Conservation (phyloP, 2,888 invertebrate species). For the Eupithecia subfuscata region DNA sequence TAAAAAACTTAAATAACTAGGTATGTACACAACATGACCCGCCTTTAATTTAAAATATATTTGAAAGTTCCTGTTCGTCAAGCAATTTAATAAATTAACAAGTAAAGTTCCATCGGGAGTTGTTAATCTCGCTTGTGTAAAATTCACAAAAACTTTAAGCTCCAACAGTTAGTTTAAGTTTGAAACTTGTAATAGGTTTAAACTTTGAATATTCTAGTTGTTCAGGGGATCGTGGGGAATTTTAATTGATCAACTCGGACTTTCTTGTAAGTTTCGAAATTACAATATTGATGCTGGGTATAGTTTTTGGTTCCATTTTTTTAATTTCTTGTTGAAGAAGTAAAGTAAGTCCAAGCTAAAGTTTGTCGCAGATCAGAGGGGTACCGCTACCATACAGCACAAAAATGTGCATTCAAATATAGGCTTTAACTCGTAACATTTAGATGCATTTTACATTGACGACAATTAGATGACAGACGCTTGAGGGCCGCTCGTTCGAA, state of each 20-base stretch:
- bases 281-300: not conserved
- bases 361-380: too few species aligned
- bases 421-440: too few species aligned
- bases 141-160: conserved; percentile 79
- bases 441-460: too few species aligned
- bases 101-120: conserved; percentile 62
- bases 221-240: conserved; percentile 33
- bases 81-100: conserved; percentile 69
- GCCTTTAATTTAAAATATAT: too few species aligned
- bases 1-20: too few species aligned
- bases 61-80: conserved; percentile 28
- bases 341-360: not conserved
- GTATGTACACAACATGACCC: too few species aligned
- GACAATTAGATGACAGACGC: too few species aligned
- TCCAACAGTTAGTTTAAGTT: conserved; percentile 68
- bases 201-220: conserved; percentile 65
- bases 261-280: not conserved
- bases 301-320: not conserved
- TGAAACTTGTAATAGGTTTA: conserved; percentile 73
- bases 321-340: not conserved
- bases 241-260: conserved; percentile 43
- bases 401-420: too few species aligned
- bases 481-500: too few species aligned
- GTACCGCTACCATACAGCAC: too few species aligned
- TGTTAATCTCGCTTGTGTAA: conserved; percentile 70